Conservation (phyloP, 2,797 vertebrate species). For the Characodon lateralis region DNA sequence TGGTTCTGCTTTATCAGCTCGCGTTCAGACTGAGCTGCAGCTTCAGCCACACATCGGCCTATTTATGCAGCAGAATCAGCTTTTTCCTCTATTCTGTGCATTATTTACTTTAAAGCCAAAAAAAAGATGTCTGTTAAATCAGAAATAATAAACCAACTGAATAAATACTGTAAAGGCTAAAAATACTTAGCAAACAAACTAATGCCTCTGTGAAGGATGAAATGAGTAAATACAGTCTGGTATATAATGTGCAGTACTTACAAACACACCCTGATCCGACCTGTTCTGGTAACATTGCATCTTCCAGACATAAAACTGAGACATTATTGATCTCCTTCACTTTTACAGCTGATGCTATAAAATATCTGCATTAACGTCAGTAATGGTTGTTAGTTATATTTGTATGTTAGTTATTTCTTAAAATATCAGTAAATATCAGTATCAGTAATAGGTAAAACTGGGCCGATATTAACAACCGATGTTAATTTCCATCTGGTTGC, state of each 20-base stretch:
- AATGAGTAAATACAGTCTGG: not conserved
- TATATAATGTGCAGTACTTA: not conserved
- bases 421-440: too few species aligned
- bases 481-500: too few species aligned
- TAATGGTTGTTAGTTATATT: too few species aligned
- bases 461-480: too few species aligned
- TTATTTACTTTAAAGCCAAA: not conserved
- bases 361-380: too few species aligned
- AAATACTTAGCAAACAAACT: not conserved
- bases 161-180: not conserved
- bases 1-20: too few species aligned
- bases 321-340: not conserved
- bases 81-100: not conserved
- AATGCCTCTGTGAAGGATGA: not conserved
- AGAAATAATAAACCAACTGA: not conserved
- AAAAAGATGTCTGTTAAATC: not conserved
- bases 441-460: too few species aligned
- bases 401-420: too few species aligned
- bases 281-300: not conserved
- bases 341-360: too few species aligned
- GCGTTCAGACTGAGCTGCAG: not conserved
- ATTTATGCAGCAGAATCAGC: not conserved
- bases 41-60: not conserved
- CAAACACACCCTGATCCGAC: not conserved
- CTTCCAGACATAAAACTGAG: not conserved